phyloP scores from a whole-genome alignment of 2,888 invertebrate species.

The Cephus spinipes region DNA sequence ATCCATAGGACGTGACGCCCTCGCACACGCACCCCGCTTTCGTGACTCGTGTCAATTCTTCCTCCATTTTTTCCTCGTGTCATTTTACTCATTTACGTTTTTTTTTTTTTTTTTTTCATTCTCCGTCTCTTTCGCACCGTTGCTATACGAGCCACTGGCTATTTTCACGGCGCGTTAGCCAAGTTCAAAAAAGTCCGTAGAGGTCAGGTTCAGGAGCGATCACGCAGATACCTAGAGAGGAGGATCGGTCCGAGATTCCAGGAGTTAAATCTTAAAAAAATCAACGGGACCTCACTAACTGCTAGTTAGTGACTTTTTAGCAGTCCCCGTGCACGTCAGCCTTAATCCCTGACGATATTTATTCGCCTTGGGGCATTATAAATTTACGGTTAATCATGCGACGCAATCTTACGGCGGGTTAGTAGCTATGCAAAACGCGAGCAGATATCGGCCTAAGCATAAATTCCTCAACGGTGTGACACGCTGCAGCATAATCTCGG shows the following conservation, averaged over 20 bases:
- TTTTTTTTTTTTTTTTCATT: background rate
- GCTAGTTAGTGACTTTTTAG: background rate
- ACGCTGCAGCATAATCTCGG: slow-evolving; percentile 58
- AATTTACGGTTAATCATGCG: slow-evolving; percentile 42
- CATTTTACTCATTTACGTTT: background rate
- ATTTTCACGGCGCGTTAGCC: background rate
- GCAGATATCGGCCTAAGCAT: slow-evolving; percentile 63
- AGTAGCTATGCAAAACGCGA: slow-evolving; percentile 53
- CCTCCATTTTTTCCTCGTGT: slow-evolving; percentile 4
- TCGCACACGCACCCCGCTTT: slow-evolving; percentile 20
- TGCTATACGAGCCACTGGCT: background rate
- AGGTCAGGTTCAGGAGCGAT: background rate
- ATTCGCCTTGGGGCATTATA: slow-evolving; percentile 43
- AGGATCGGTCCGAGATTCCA: background rate
- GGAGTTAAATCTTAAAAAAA: background rate
- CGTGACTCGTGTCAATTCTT: slow-evolving; percentile 12
- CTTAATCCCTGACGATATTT: slow-evolving; percentile 30
- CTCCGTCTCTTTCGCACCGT: background rate
- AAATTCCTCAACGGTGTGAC: slow-evolving; percentile 64
- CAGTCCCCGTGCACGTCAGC: slow-evolving; percentile 11
- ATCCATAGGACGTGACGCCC: slow-evolving; percentile 21
- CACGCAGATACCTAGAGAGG: background rate
- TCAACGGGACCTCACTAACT: background rate
- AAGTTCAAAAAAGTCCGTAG: background rate
- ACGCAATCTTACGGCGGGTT: slow-evolving; percentile 45